These are phyloP conservation scores for Pao palembangensis DNA, from an alignment of 2,113 vertebrate species.

Conservation along the genomic window DNA sequence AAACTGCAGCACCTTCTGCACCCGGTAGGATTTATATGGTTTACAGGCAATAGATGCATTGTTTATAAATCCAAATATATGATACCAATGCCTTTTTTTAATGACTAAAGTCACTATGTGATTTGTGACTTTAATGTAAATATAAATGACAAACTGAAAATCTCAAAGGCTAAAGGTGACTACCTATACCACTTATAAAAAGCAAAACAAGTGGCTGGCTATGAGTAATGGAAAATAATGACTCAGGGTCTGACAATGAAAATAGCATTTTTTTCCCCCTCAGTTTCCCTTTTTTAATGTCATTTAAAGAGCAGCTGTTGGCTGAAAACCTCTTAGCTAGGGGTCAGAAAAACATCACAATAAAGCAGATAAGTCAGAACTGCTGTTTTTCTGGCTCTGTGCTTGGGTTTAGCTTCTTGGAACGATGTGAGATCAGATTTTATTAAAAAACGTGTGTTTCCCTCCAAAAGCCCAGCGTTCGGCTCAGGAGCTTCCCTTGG, in stretches of 20 bases:
- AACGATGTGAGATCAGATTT: constrained; percentile 41
- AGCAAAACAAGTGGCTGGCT: constrained; percentile 43
- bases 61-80: constrained; percentile 41
- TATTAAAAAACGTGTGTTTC: constrained; percentile 23
- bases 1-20: constrained; percentile 22
- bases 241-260: constrained; percentile 15
- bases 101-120: constrained; percentile 12
- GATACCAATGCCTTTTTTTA: background rate
- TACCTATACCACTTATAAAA: constrained; percentile 15
- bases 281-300: constrained; percentile 6
- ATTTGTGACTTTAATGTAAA: no score
- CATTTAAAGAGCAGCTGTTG: constrained; percentile 51
- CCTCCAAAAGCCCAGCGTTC: constrained; percentile 86
- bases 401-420: constrained; percentile 25
- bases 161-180: constrained; percentile 3
- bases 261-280: constrained; percentile 35
- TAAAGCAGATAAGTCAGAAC: constrained; percentile 56
- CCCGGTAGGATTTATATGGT: constrained; percentile 40
- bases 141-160: no score
- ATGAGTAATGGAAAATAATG: constrained; percentile 25
- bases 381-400: constrained; percentile 42
- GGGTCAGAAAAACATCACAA: constrained; percentile 51
- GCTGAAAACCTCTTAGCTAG: constrained; percentile 34
- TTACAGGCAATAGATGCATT: constrained; percentile 53
- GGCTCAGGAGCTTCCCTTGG: constrained; percentile 94